Evolutionary conservation across 92 coral and sea anemone genomes (phyloP), one percentile per base, ranked within the genome.

Genomic region (Parazoanthus swiftii): DNA sequence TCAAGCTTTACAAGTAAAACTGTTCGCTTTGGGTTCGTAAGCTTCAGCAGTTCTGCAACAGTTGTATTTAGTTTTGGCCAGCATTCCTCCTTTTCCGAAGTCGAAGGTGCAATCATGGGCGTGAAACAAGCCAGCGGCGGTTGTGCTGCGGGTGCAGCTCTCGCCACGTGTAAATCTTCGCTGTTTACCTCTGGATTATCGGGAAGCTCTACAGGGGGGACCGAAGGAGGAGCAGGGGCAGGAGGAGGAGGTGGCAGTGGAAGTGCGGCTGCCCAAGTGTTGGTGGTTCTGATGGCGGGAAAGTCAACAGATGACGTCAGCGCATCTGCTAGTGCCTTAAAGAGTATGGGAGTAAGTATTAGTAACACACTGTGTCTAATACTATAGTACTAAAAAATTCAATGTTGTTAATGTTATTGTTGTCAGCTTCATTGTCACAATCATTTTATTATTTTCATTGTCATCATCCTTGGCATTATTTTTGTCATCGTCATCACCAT

Each of bases 271-370:
- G 89, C 95, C 2, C 91, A 88, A 80, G 86, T 94, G 0, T 88
- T 94, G n/a, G 90, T 94, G 33, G 98, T 94, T 46, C 71, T 94
- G 76, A 92, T 94, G 80, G 98, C 98, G 70, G 95, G 95, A 77
- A 91, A 91, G 46, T 94, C 98, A 3, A 87, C 98, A 1, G 98
- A 92, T 70, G 94, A 89, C 78, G 94, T 91, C 50, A 59, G 91
- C 35, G 80, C 89, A 4, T 92, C 90, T 18, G 95, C 95, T 26
- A 86, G 86, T 6, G 90, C 91, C 0, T 76, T 94, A 72, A 90
- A 90, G 82, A 88, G 74, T 76, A 92, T 87, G 79, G 91, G 92
- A 26, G 95, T 92, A 43, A 71, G 87, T 84, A 39, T 76, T 3
- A 20, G 46, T 9, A 71, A 16, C 43, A 36, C n/a, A 70, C 37